phyloP scores from a whole-genome alignment of 2,888 invertebrate genomes.

The Ceratothoa steindachneri region DNA sequence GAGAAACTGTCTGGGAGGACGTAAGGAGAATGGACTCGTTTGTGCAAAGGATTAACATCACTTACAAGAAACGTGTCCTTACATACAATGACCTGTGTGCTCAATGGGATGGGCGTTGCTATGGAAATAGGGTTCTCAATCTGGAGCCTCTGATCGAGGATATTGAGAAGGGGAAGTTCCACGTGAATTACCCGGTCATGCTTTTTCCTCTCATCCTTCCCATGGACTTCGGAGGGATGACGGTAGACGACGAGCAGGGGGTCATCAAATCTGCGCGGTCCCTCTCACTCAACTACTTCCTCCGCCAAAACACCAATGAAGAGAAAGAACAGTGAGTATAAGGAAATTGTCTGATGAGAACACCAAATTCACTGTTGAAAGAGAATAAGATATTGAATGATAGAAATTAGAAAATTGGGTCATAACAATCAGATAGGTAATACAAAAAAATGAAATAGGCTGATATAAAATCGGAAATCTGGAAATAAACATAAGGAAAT shows the following conservation, averaged over 20 bases:
- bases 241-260: neutral
- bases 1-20: constrained; percentile 73
- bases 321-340: neutral
- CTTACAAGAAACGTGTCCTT: neutral
- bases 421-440: no score
- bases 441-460: no score
- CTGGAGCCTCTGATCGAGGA: neutral
- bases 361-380: no score
- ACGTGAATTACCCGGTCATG: constrained; percentile 4
- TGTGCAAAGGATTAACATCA: neutral
- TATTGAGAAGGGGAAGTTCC: neutral
- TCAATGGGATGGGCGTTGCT: neutral
- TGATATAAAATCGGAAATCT: no score
- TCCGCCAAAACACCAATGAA: neutral
- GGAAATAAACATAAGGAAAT: no score
- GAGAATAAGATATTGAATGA: no score
- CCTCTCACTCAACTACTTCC: neutral
- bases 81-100: neutral
- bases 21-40: constrained; percentile 64
- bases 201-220: constrained; percentile 3
- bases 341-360: no score
- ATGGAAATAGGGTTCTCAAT: neutral
- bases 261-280: neutral
- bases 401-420: no score
- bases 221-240: constrained; percentile 5